Conservation (phyloP, 2,113 vertebrate species). For the Pachypanchax playfairii region DNA sequence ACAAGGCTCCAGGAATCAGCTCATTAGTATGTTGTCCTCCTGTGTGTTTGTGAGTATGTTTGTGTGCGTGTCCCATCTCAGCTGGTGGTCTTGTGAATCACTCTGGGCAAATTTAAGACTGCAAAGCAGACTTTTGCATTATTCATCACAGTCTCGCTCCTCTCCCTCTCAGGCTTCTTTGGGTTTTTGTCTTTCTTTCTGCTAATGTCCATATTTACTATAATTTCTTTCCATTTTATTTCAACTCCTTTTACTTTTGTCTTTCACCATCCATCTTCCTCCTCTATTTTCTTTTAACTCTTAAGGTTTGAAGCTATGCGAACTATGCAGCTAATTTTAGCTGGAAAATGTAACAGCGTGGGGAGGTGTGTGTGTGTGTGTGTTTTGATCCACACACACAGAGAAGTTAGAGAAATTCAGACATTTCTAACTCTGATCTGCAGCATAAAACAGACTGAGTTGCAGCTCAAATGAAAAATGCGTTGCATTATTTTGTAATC, state of each 20-base stretch:
- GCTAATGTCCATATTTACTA: background rate
- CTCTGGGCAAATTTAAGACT: constrained; percentile 36
- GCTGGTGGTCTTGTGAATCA: constrained; percentile 48
- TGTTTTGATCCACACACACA: constrained; percentile 8
- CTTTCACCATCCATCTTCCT: too few relatives aligned
- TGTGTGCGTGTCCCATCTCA: constrained; percentile 10
- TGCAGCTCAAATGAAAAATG: constrained; percentile 21
- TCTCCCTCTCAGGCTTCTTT: constrained; percentile 1
- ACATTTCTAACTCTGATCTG: constrained; percentile 33
- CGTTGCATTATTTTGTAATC: constrained; percentile 42
- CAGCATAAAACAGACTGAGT: constrained; percentile 41
- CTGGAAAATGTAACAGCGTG: constrained; percentile 36
- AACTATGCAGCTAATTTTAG: constrained; percentile 44
- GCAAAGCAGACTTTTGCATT: constrained; percentile 53
- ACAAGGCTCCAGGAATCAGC: background rate
- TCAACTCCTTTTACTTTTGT: background rate
- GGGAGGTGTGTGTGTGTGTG: constrained; percentile 26
- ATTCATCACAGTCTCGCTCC: constrained; percentile 37
- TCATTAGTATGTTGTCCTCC: background rate
- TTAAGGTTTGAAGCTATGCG: constrained; percentile 36
- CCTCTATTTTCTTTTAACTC: constrained; percentile 6
- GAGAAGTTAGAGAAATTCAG: constrained; percentile 7
- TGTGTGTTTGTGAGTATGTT: constrained; percentile 1
- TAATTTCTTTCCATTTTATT: constrained; percentile 6
- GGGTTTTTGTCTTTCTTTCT: background rate